Base-by-base conservation (phyloP, 1,140 invertebrate species). In the Drosophila arawakana region DNA sequence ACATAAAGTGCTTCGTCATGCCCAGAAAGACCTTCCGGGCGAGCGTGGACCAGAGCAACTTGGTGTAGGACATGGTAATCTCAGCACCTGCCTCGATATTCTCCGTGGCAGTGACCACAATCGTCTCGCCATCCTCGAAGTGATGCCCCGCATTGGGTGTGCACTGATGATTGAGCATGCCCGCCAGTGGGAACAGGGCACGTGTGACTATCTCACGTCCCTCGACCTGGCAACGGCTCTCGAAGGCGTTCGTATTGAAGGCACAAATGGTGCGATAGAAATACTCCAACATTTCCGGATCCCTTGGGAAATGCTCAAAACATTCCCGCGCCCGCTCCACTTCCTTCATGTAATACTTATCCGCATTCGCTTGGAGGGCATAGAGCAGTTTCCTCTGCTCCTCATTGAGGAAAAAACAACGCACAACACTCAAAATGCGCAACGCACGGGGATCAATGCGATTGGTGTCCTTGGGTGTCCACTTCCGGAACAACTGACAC, bases 201-300 rank as follows among this genome's bases (percentile, higher is more conserved):
- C 95, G 93, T 35, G 95, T 91, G 78, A 94, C 94, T 34, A 94
- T 93, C 61, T 92, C 80, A 68, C 94, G 92, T 21, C 93, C 91
- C 37, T 92, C 93, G 3, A 86, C 82, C 0, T 92, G 93, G 67
- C 95, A 93, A 13, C 93, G 91, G 43, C 95, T 95, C 93, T 97
- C 96, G 76, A 96, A 96, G 7, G 96, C 95, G 80, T 96, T 97
- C 2, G 96, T 95, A 81, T 97, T 95, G 73, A 96, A 93, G 34
- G 94, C 94, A 57, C 93, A 94, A 76, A 95, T 95, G 34, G 89
- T 91, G 65, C 91, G 91, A 67, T 90, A 79, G 67, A 92, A 91
- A 54, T 79, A 92, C 39, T 92, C 93, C 92, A 97, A 94, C 46
- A 95, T 93, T 30, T 94, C 81, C 84, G 95, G 93, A n/a, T 96